Base-by-base conservation (phyloP, 92 coral and sea anemone genomes). In the Paramuricea clavata region DNA sequence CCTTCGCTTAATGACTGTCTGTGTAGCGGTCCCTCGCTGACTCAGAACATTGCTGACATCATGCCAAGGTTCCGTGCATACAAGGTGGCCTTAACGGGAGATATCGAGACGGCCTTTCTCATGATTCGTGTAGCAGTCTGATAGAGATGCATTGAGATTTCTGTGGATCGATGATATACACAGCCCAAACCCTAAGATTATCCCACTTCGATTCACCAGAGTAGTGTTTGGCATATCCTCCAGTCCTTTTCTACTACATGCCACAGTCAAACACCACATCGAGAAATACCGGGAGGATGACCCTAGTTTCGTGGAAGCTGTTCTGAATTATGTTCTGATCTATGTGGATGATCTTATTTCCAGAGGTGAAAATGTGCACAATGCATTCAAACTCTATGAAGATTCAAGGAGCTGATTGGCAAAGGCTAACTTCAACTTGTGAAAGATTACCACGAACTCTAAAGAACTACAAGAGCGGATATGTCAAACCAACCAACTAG, bases 21-120 rank as follows among this genome's bases (percentile, higher is more conserved):
- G 78, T 52, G 61, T 39, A 75, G 67, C 23, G 89, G 89, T 43
- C 93, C 90, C 5, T 32, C 85, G 27, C 80, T 89, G 30, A 76
- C 92, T 19, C 92, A 89, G 86, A 83, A 83, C 80, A 84, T 89
- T 15, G 64, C 76, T 54, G 92, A 89, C 32, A 77, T 83, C 59
- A 85, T 83, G 32, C 64, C 83, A 78, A 74, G 92, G 33, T 89
- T 89, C 49, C 74, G 92, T 1, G 42, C 69, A 21, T 22, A 76
- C 71, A 39, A 54, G 54, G 82, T 89, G 12, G 86, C 85, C 31
- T 42, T 89, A 19, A 83, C 92, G 30, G 92, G 85, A 6, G 89
- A 83, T 35, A 54, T 84, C 9, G 86, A 89, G 44, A 89, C 84
- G 89, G 92, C 89, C 4, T 84, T 89, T 39, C 89, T 75, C 34